Evolutionary conservation across 2,797 vertebrate species (phyloP), one percentile per base, ranked within the genome.

Genomic region (Luscinia megarhynchos): DNA sequence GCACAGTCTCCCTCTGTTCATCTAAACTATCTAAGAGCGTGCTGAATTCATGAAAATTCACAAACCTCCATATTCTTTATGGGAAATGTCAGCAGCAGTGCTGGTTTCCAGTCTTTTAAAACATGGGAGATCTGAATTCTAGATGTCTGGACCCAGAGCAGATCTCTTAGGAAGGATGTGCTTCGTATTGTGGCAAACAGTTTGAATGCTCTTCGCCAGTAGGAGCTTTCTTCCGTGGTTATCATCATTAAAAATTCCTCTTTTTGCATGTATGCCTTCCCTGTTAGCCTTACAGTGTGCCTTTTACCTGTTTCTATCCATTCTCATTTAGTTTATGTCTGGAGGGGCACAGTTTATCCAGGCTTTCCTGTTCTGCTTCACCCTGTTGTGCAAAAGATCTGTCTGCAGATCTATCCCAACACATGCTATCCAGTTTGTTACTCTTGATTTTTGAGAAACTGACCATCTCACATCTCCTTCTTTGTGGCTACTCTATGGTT

Each of bases 381-480:
- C 29, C 24, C 15, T 27, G 5, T 32, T 73, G 80, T 77, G 24
- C 5, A 3, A 38, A 59, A 75, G 29, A 34, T 41, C 3, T 41
- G 27, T 46, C 63, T 78, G 46, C 41, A 75, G 21, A 12, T 45
- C 34, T 64, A 3, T 15, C 40, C 17, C 15, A 38, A 36, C 17
- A 54, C 30, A 41, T 58, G 3, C 74, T 53, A 8, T 55, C 53
- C 26, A 74, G 3, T 54, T 87, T 69, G 4, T 70, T 78, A 45
- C 15, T 69, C 20, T 50, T 45, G 36, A 45, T 74, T 78, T 68
- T 79, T 63, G n/a, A 80, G 64, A 80, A 86, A 45, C 5, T 45
- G 4, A 7, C 12, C 17, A 23, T 2, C 2, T 6, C 15, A 8
- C 7, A 7, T 19, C 15, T 34, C 23, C 11, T 63, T 11, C 26